These are phyloP conservation scores for Microtus californicus DNA, from an alignment of 2,797 vertebrate species.

Conservation along the genomic window DNA sequence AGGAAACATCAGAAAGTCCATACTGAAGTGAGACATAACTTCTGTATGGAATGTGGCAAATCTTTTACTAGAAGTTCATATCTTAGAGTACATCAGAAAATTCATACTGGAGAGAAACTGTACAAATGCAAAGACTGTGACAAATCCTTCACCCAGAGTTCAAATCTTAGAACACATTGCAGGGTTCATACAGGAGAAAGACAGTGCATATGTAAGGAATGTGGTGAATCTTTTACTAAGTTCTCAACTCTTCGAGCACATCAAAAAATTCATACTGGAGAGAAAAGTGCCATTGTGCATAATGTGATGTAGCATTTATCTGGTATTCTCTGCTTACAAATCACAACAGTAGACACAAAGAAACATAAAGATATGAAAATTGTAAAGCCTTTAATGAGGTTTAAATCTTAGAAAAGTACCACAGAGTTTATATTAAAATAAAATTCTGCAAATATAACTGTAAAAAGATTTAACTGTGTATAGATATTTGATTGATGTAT, in stretches of 20 bases:
- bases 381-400: neutral
- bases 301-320: neutral
- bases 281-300: neutral
- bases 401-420: neutral
- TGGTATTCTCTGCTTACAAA: neutral
- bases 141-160: neutral
- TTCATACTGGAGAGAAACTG: neutral
- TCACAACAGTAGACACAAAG: neutral
- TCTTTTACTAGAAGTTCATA: neutral
- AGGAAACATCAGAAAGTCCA: neutral
- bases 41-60: neutral
- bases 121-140: neutral
- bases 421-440: neutral
- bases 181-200: neutral
- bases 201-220: neutral
- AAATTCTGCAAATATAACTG: neutral
- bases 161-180: neutral
- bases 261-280: constrained; percentile 14
- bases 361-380: neutral
- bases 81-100: neutral
- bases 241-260: neutral
- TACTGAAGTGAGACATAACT: neutral
- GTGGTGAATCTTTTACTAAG: neutral
- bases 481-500: neutral
- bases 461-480: neutral